A percentile compares a stretch with the other conserved stretches of the same genome.
Conservation (phyloP, 1,140 invertebrate species). For the Philotrypesis tridentata region DNA sequence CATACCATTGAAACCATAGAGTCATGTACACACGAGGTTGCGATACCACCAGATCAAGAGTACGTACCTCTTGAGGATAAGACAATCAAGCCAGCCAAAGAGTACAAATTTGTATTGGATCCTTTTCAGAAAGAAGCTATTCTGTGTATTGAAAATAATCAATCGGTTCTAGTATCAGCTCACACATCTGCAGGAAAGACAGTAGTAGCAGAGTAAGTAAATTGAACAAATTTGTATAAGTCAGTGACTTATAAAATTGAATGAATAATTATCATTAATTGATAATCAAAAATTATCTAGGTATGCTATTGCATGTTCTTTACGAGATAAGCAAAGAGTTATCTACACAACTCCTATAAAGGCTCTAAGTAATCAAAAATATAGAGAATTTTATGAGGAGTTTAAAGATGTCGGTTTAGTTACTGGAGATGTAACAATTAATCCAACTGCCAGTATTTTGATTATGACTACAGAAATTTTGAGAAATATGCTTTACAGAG, state of each 20-base stretch:
- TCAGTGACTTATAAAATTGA: neutral
- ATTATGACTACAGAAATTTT: slow-evolving; percentile 99
- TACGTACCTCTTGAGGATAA: slow-evolving; percentile 83
- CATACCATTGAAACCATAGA: slow-evolving; percentile 92
- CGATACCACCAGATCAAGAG: slow-evolving; percentile 88
- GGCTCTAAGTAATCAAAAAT: slow-evolving; percentile 99
- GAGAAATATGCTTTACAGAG: slow-evolving; percentile 98
- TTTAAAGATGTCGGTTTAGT: slow-evolving; percentile 98
- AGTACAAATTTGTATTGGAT: slow-evolving; percentile 96
- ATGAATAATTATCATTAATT: neutral
- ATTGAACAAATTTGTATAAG: slow-evolving; percentile 5
- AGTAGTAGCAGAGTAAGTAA: slow-evolving; percentile 96
- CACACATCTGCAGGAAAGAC: slow-evolving; percentile 99
- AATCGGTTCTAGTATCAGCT: slow-evolving; percentile 97
- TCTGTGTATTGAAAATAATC: slow-evolving; percentile 97
- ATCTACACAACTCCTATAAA: slow-evolving; percentile 99
- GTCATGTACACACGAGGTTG: slow-evolving; percentile 94
- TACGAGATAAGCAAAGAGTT: slow-evolving; percentile 87
- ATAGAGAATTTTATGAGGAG: slow-evolving; percentile 97
- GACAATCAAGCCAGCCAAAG: slow-evolving; percentile 86
- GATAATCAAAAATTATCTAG: slow-evolving; percentile 64
- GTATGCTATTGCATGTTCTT: slow-evolving; percentile 82
- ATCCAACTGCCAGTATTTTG: slow-evolving; percentile 96
- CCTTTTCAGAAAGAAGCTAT: slow-evolving; percentile 99
- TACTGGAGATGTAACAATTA: slow-evolving; percentile 99